Conservation (phyloP, 2,888 invertebrate genomes). For the Cheilosia variabilis region DNA sequence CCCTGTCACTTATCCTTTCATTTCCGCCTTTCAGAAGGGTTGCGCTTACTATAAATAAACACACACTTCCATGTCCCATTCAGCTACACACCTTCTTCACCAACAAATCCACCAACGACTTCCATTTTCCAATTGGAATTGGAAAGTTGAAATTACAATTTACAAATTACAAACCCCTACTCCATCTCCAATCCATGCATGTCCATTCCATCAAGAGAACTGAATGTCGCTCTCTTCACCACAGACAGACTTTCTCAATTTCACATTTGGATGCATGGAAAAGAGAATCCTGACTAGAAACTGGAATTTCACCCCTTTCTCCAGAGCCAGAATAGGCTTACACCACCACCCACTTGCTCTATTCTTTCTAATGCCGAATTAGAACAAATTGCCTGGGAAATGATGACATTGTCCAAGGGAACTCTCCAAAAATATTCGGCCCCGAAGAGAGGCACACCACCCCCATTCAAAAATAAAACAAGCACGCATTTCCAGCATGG, state of each 20-base stretch:
- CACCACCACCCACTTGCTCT: background rate
- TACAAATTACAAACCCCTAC: conserved; percentile 7
- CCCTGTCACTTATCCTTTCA: conserved; percentile 7
- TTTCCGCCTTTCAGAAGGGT: conserved; percentile 22
- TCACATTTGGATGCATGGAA: background rate
- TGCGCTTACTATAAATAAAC: conserved; percentile 49
- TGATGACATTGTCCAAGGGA: conserved; percentile 43
- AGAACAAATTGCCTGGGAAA: conserved; percentile 49
- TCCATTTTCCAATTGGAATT: conserved; percentile 19
- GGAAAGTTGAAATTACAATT: conserved; percentile 13
- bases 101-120: conserved; percentile 44
- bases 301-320: conserved; percentile 26
- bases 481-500: conserved; percentile 56
- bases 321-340: background rate
- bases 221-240: background rate
- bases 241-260: no score
- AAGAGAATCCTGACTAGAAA: conserved; percentile 15
- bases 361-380: conserved; percentile 26
- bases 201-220: background rate
- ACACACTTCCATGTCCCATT: conserved; percentile 1
- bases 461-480: background rate
- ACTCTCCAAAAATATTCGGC: conserved; percentile 32
- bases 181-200: background rate
- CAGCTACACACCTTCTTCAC: conserved; percentile 13
- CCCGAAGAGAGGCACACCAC: conserved; percentile 11